Evolutionary conservation across 1,140 invertebrate species (phyloP).

Genomic region (Heterodera schachtii): DNA sequence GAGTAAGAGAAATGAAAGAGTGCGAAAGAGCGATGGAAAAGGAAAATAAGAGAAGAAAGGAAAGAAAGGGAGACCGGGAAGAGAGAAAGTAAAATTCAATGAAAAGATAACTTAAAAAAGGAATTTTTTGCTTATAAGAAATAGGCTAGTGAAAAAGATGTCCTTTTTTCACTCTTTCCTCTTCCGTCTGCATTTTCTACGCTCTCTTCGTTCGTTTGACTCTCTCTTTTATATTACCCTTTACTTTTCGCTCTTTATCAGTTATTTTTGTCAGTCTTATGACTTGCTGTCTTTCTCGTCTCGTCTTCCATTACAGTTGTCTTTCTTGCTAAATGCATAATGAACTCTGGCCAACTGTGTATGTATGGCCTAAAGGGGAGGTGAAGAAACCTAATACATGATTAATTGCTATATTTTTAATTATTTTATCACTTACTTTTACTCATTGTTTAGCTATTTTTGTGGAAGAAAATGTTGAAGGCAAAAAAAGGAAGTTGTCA

Average conservation of each 20-base stretch:
- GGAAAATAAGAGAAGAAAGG: neutral
- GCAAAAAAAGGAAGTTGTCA: neutral
- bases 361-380: no score
- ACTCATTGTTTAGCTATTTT: neutral
- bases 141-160: neutral
- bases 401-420: neutral
- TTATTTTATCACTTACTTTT: neutral
- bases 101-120: neutral
- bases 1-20: no score
- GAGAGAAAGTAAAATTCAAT: neutral
- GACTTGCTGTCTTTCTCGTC: neutral
- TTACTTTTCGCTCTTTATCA: neutral
- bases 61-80: neutral
- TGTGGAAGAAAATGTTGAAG: neutral
- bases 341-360: neutral
- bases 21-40: neutral
- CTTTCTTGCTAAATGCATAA: neutral
- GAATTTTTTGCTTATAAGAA: no score
- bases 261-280: neutral
- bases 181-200: no score
- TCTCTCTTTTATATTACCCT: neutral
- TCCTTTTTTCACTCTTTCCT: neutral
- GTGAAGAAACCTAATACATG: no score
- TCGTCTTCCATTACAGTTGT: neutral
- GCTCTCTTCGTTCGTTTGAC: neutral